phyloP scores from a whole-genome alignment of 1,140 invertebrate species.

The Hylaeus volcanicus region DNA sequence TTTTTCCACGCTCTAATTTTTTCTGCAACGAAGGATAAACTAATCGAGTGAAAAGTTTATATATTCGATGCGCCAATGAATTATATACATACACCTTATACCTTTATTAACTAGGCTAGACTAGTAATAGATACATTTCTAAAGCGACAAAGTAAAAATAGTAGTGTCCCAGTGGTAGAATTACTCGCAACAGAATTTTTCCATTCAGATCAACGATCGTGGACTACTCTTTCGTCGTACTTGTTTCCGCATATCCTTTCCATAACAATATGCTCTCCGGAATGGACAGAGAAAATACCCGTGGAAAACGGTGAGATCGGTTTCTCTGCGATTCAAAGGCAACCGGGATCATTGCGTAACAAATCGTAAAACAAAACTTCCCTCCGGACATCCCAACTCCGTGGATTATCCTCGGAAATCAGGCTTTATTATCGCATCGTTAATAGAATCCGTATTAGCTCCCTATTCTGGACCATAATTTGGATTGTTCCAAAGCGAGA shows the following conservation, averaged over 20 bases:
- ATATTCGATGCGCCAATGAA: too few relatives aligned
- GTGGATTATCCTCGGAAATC: constrained; percentile 16
- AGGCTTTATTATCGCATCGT: background rate
- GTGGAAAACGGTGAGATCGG: background rate
- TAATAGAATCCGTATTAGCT: too few relatives aligned
- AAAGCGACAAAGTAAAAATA: too few relatives aligned
- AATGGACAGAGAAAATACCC: background rate
- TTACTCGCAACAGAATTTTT: background rate
- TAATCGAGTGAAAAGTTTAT: too few relatives aligned
- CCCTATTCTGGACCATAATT: background rate
- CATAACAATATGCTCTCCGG: background rate
- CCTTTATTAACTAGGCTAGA: too few relatives aligned
- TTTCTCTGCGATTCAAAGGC: background rate
- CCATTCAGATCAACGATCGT: too few relatives aligned
- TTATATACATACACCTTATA: too few relatives aligned
- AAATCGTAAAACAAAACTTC: background rate
- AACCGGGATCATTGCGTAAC: background rate
- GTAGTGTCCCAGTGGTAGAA: background rate
- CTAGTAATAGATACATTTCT: too few relatives aligned
- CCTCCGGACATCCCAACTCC: background rate
- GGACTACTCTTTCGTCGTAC: background rate
- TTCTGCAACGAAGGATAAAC: too few relatives aligned
- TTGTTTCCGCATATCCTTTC: background rate
- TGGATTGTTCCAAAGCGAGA: background rate
- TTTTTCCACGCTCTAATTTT: too few relatives aligned